A percentile compares a stretch with the other conserved stretches of the same genome.
These are phyloP conservation scores for Hypercompe scribonia DNA, from an alignment of 2,888 invertebrate genomes.

Conservation along the genomic window DNA sequence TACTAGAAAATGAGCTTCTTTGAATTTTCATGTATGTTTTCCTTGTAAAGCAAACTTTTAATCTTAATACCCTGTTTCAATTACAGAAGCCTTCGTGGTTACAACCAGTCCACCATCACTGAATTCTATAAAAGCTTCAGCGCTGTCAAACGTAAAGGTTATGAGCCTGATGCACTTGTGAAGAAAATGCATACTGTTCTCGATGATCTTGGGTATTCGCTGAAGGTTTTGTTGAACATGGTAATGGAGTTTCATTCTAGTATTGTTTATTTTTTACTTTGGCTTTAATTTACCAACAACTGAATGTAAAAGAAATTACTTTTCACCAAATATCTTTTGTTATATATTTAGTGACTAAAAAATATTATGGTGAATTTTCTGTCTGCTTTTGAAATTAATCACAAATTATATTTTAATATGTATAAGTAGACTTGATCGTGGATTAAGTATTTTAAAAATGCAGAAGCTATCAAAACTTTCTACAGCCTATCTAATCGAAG, in stretches of 20 bases:
- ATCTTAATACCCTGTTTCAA: conserved; percentile 21
- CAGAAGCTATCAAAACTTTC: too few relatives aligned
- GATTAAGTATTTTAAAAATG: too few relatives aligned
- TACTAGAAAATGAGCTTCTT: background rate
- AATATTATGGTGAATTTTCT: too few relatives aligned
- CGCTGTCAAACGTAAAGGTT: conserved; percentile 51
- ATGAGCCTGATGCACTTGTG: conserved; percentile 53
- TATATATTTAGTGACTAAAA: too few relatives aligned
- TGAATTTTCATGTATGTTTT: background rate
- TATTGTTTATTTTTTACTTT: too few relatives aligned
- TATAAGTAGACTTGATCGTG: too few relatives aligned
- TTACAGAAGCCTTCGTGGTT: conserved; percentile 66
- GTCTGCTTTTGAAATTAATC: too few relatives aligned
- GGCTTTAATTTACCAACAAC: too few relatives aligned
- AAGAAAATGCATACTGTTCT: conserved; percentile 70
- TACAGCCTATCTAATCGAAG: too few relatives aligned
- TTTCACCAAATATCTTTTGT: too few relatives aligned
- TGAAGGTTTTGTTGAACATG: conserved; percentile 56
- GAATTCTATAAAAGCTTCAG: conserved; percentile 70
- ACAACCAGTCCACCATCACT: conserved; percentile 57
- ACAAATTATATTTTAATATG: too few relatives aligned
- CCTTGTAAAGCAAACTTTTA: background rate
- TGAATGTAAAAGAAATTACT: too few relatives aligned
- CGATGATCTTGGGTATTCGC: conserved; percentile 65
- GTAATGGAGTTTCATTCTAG: conserved; percentile 55